These are phyloP conservation scores for Marmota flaviventris DNA, from an alignment of 2,113 vertebrate species.

Conservation along the genomic window DNA sequence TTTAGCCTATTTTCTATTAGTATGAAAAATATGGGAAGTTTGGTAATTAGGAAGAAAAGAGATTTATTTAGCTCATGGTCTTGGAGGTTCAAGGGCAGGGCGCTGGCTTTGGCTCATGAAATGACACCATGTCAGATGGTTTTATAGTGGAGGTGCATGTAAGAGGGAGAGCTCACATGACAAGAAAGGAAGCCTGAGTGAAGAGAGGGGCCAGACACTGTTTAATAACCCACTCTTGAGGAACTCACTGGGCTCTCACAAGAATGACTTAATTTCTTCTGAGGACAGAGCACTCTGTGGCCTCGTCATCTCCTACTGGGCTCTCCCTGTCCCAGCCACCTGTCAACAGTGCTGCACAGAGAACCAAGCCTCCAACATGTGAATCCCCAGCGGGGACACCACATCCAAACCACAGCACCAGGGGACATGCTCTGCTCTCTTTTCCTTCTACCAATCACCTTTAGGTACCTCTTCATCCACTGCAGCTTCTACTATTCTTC, in stretches of 20 bases:
- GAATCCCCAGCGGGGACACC: too few species aligned
- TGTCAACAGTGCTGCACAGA: background rate
- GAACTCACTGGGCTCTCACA: background rate
- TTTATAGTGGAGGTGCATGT: too few species aligned
- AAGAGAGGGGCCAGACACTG: background rate
- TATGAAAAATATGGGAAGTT: background rate
- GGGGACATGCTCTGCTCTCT: background rate
- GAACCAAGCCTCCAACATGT: too few species aligned
- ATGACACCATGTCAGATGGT: background rate
- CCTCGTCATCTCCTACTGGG: background rate
- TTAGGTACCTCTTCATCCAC: accelerated
- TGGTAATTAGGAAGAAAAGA: background rate
- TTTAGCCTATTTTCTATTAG: background rate
- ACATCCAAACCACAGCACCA: background rate
- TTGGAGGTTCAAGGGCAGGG: background rate
- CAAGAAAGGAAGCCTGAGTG: background rate
- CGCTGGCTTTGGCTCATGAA: background rate
- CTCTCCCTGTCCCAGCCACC: too few species aligned
- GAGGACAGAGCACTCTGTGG: background rate
- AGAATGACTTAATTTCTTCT: background rate
- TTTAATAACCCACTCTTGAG: background rate
- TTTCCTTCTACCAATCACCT: background rate
- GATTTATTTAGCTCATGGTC: background rate
- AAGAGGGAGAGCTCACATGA: background rate
- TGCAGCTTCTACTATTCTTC: background rate